Evolutionary conservation across 2,797 vertebrate species (phyloP).

Genomic region (Cuniculus paca): DNA sequence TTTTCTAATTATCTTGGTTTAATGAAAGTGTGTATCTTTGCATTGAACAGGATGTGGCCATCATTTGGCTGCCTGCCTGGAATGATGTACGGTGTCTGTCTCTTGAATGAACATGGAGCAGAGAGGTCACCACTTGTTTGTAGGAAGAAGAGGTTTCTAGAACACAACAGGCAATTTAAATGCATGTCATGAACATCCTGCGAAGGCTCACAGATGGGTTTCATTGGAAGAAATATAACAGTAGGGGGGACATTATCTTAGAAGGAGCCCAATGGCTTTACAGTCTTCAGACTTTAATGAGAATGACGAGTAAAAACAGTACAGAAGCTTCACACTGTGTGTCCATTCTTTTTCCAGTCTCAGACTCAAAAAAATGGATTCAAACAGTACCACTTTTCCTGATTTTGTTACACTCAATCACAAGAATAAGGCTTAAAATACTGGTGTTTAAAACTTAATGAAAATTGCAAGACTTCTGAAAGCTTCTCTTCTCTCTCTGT

Average conservation of each 20-base stretch:
- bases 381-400: constrained; percentile 37
- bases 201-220: constrained; percentile 77
- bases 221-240: constrained; percentile 74
- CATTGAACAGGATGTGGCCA: constrained; percentile 76
- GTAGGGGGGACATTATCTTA: constrained; percentile 75
- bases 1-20: constrained; percentile 83
- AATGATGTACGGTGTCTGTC: constrained; percentile 65
- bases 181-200: constrained; percentile 64
- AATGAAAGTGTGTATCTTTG: constrained; percentile 82
- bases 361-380: constrained; percentile 67
- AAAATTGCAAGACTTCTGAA: constrained; percentile 74
- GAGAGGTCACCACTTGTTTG: constrained; percentile 77
- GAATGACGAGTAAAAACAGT: constrained; percentile 76
- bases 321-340: constrained; percentile 70
- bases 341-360: constrained; percentile 67
- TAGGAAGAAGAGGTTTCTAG: constrained; percentile 74
- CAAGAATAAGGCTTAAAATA: constrained; percentile 70
- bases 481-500: background rate
- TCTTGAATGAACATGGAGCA: constrained; percentile 67
- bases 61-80: constrained; percentile 79
- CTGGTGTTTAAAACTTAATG: constrained; percentile 73
- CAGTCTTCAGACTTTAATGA: constrained; percentile 73
- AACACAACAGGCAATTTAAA: constrained; percentile 75
- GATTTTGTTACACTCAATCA: constrained; percentile 65
- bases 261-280: constrained; percentile 72